Evolutionary conservation across 2,888 invertebrate species (phyloP), one percentile per base, ranked within the genome.

Genomic region (Dicyrtoma fusca): DNA sequence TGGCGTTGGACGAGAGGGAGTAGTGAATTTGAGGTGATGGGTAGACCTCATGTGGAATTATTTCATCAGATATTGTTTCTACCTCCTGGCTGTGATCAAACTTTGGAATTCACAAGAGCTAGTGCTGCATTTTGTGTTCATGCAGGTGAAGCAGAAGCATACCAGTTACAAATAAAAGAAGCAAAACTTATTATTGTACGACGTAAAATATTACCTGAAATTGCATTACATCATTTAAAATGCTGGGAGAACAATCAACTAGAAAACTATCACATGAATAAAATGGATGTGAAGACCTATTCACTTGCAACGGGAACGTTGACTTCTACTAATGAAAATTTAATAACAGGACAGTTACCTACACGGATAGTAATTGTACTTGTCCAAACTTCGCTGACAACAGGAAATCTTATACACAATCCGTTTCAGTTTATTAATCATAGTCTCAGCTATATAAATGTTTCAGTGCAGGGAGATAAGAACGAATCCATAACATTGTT

Each of bases 11-110:
- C 62, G 14, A 63, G 62, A 23, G 64, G 6, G 14, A 64, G 72
- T 19, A 61, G 47, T 19, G 45, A 34, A 5, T 75, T 76, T 70
- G 76, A 76, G 42, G 44, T 77, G 21, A 45, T 64, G 21, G 76
- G 75, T 6, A 19, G 70, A 8, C 73, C 73, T 4, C 71, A 75
- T 63, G n/a, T 26, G 10, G 76, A 75, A 23, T 17, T 76, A 0
- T 76, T 74, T 47, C 19, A 25, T n/a, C 71, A 71, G 21, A 14
- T 23, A 1, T 2, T n/a, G 1, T 75, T 61, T 34, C n/a, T 78
- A 1, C 47, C 74, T 1, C 76, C 75, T 26, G 75, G 76, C 0
- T n/a, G 71, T 2, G 76, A 74, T 51, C 13, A 76, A 3, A n/a
- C 72, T 0, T 21, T 76, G 14, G 44, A 44, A 17, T 75, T 76